Base-by-base conservation (phyloP, 2,797 vertebrate species). In the Phoebastria nigripes region DNA sequence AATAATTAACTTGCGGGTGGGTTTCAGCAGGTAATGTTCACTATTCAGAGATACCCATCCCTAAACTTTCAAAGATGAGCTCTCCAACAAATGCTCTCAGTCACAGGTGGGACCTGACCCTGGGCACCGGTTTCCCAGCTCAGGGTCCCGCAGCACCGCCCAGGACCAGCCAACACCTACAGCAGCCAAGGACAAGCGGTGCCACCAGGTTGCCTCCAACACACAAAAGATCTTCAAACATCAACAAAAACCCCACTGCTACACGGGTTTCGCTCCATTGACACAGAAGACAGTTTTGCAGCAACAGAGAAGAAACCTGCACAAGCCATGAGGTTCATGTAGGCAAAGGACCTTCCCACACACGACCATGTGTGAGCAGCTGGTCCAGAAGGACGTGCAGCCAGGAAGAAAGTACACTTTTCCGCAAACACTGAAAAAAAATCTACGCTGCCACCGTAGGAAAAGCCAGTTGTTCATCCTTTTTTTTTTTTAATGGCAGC, bases 341-440 rank as follows among this genome's bases (percentile, higher is more conserved):
- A 42, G 41, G 21, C 29, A 42, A 78, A 58, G 24, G 16, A n/a
- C 24, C 37, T 74, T 56, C 25, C 31, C 56, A 8, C 12, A 18
- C 20, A 21, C 0, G 2, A 33, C 9, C 9, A 6, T 0, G 3
- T 5, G 5, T 24, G 26, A 71, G 52, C 42, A 25, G 17, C 25
- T 0, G 0, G 24, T n/a, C 46, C 63, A 47, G 42, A 46, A 62
- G 47, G 52, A 42, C 8, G 3, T 1, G 5, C 12, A 33, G 8
- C 24, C 47, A 35, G n/a, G 24, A 65, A n/a, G 24, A 82, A 93
- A 79, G 10, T 0, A 7, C 7, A 12, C 41, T 49, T 46, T 33
- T 51, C 78, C 26, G 19, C 49, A 25, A 85, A 26, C 39, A 67
- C 26, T 5, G 22, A 72, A 69, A 59, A 24, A 29, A 92, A 69